Percentiles rank a stretch among this genome's conserved stretches.
phyloP scores from a whole-genome alignment of 2,113 vertebrate genomes.

The Fulmarus glacialis region DNA sequence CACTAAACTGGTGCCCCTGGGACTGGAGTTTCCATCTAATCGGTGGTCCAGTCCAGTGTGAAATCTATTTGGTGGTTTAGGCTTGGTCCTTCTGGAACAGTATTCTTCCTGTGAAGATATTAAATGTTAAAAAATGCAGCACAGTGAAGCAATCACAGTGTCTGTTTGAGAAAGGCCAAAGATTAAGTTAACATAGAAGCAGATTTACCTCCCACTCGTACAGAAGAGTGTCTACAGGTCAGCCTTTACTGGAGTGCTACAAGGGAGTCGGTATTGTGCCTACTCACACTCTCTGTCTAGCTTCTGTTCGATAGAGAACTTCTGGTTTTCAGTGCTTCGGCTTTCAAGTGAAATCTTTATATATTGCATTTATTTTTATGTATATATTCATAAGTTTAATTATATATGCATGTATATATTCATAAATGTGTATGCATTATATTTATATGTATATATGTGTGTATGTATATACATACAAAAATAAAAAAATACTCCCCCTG shows the following conservation, averaged over 20 bases:
- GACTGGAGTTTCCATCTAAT: constrained; percentile 47
- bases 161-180: constrained; percentile 41
- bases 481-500: background rate
- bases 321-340: background rate
- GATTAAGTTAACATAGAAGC: constrained; percentile 36
- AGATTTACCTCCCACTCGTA: constrained; percentile 20
- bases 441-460: background rate
- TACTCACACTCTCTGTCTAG: background rate
- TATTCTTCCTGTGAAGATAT: constrained; percentile 21
- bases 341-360: background rate
- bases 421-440: background rate
- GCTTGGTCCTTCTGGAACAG: constrained; percentile 20
- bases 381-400: background rate
- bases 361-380: background rate
- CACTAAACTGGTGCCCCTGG: background rate
- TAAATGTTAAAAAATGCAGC: constrained; percentile 30
- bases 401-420: background rate
- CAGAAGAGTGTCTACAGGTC: background rate
- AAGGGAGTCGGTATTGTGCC: background rate
- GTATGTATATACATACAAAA: background rate
- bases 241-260: background rate
- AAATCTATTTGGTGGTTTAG: constrained; percentile 55
- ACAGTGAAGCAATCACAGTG: background rate
- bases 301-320: background rate
- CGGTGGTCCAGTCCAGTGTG: constrained; percentile 42